phyloP scores from a whole-genome alignment of 2,888 invertebrate species.

The Cylloceria caligata region DNA sequence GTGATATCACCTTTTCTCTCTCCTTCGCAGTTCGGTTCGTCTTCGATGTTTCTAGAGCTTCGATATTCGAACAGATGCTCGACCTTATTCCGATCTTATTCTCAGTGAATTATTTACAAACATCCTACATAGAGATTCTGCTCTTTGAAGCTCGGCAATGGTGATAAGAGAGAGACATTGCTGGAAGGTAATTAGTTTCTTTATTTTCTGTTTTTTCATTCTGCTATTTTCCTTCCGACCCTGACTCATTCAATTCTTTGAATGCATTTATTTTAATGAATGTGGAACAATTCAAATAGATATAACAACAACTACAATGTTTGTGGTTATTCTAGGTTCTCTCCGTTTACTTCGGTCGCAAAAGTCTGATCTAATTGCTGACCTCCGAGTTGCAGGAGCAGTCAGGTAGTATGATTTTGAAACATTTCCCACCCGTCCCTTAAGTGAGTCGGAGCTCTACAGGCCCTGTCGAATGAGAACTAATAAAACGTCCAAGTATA shows the following conservation, averaged over 20 bases:
- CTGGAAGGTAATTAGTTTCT: conserved; percentile 23
- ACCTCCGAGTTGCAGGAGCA: neutral
- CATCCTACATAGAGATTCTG: conserved; percentile 12
- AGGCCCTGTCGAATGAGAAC: too few species aligned
- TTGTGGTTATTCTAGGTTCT: neutral
- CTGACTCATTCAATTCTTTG: neutral
- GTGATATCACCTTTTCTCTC: conserved; percentile 38
- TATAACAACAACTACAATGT: neutral
- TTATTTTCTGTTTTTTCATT: conserved; percentile 29
- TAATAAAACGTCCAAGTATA: too few species aligned
- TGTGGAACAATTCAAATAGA: neutral
- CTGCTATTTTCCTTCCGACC: neutral
- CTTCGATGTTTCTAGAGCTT: conserved; percentile 41
- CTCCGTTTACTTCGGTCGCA: neutral
- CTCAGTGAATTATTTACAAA: conserved; percentile 62
- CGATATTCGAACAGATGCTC: conserved; percentile 63
- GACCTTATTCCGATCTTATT: conserved; percentile 59
- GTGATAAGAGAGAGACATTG: conserved; percentile 12
- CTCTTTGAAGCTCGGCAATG: conserved; percentile 20
- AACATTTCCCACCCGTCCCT: neutral
- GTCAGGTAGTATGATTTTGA: neutral
- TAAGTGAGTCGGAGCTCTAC: neutral
- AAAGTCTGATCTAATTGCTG: neutral
- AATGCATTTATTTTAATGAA: neutral
- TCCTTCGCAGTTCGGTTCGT: neutral